Evolutionary conservation across 1,140 invertebrate species (phyloP), one percentile per base, ranked within the genome.

Genomic region (Contarinia nasturtii): DNA sequence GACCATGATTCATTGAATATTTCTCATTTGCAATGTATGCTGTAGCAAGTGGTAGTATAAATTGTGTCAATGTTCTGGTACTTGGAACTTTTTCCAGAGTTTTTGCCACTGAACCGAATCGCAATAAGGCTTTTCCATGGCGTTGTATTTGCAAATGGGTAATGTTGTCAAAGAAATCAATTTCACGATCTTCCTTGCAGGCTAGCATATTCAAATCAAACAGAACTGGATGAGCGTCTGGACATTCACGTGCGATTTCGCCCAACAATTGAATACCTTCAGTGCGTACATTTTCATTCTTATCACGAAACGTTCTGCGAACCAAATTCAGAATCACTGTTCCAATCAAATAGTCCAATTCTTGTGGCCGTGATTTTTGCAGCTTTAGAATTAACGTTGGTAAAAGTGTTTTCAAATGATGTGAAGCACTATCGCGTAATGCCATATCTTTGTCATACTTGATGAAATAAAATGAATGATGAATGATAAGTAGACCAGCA

Each of bases 161-260:
- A 53, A 92, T 80, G 57, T 94, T 96, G 53, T 92, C 85, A 58
- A 93, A 97, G 67, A 96, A 93, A 64, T 96, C 90, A 0, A 86
- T 77, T 61, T 97, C 91, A 1, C 69, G 61, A 60, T 96, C 87
- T 33, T 68, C 66, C 54, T 76, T 74, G 58, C 86, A 79, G 0
- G 73, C 70, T 2, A 93, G 66, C 15, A 70, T 60, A 1, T 72
- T 64, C 22, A 95, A 68, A 65, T 93, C 87, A n/a, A 71, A 67
- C 7, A 89, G 59, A 8, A 82, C 66, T 22, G 79, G 73, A 67
- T 91, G 74, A 0, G 73, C 63, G 2, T 77, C 67, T 0, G 73
- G 63, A 63, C 80, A 85, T 56, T 84, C 76, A 53, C 80, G 69
- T 0, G 76, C 73, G 52, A 93, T 63, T 54, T 76, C 70, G 2